Conservation (phyloP, 1,140 invertebrate genomes). For the Drosophila repletoides region DNA sequence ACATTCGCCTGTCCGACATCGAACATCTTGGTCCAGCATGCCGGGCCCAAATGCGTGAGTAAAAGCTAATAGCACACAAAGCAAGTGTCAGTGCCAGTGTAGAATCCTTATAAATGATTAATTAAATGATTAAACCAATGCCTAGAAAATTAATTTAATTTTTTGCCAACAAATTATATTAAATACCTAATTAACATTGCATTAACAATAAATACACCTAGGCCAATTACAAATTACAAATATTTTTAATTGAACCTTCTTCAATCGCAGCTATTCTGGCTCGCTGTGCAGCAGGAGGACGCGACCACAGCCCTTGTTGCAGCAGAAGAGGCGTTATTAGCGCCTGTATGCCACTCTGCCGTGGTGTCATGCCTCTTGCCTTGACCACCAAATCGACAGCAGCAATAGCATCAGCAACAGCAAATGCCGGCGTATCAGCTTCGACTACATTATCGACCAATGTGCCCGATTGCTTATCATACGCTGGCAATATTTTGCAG, state of each 20-base stretch:
- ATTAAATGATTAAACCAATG: not conserved
- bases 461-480: constrained; percentile 86
- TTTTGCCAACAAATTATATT: too few species aligned
- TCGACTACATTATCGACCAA: constrained; percentile 34
- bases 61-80: constrained; percentile 31
- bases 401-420: constrained; percentile 32
- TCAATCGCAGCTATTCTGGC: constrained; percentile 66
- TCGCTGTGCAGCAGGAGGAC: constrained; percentile 87
- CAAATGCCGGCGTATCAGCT: constrained; percentile 23
- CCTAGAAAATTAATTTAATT: too few species aligned
- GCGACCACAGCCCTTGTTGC: constrained; percentile 90
- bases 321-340: constrained; percentile 88
- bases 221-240: too few species aligned
- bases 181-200: too few species aligned
- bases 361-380: constrained; percentile 85
- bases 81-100: constrained; percentile 33
- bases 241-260: too few species aligned
- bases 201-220: too few species aligned
- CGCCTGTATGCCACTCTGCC: constrained; percentile 88
- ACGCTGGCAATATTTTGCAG: constrained; percentile 91
- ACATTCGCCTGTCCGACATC: constrained; percentile 90
- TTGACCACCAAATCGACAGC: constrained; percentile 61
- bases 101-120: constrained; percentile 14
- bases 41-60: constrained; percentile 82
- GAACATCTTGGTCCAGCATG: constrained; percentile 84